These are phyloP conservation scores for Chiroxiphia lanceolata DNA, from an alignment of 2,797 vertebrate genomes.

Conservation along the genomic window DNA sequence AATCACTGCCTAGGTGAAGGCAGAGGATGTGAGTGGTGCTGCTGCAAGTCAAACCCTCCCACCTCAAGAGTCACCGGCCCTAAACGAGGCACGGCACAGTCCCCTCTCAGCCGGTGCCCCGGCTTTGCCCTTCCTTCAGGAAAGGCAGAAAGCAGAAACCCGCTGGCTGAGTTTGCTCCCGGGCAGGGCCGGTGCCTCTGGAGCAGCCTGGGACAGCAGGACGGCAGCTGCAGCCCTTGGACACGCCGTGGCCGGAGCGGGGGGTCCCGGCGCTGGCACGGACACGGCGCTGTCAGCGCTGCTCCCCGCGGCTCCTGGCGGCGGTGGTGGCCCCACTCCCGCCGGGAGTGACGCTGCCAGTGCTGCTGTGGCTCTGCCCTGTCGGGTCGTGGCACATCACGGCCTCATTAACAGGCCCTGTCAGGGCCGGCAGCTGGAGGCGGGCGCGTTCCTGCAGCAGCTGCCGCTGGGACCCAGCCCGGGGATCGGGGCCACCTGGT, in stretches of 20 bases:
- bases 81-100: fast-evolving
- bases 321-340: slow-evolving; percentile 43
- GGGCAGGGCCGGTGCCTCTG: neutral
- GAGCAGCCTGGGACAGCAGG: neutral
- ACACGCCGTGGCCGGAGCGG: neutral
- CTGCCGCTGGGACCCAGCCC: slow-evolving; percentile 65
- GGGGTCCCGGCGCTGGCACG: neutral
- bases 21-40: fast-evolving
- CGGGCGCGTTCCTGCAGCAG: slow-evolving; percentile 58
- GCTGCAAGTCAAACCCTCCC: neutral
- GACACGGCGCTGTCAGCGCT: slow-evolving; percentile 49
- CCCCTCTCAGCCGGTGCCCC: neutral
- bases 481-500: slow-evolving; percentile 36
- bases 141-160: neutral
- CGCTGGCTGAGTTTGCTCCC: neutral
- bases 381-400: slow-evolving; percentile 71
- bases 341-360: slow-evolving; percentile 63
- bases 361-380: slow-evolving; percentile 48
- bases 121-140: neutral
- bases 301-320: slow-evolving; percentile 75
- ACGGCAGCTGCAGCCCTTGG: neutral
- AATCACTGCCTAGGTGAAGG: neutral
- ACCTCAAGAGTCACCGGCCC: neutral
- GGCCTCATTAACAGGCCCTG: slow-evolving; percentile 78
- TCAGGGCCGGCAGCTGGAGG: slow-evolving; percentile 69